Percentiles rank a stretch among this genome's conserved stretches.
These are phyloP conservation scores for Prietella phreatophila DNA, from an alignment of 2,113 vertebrate species.

Conservation along the genomic window DNA sequence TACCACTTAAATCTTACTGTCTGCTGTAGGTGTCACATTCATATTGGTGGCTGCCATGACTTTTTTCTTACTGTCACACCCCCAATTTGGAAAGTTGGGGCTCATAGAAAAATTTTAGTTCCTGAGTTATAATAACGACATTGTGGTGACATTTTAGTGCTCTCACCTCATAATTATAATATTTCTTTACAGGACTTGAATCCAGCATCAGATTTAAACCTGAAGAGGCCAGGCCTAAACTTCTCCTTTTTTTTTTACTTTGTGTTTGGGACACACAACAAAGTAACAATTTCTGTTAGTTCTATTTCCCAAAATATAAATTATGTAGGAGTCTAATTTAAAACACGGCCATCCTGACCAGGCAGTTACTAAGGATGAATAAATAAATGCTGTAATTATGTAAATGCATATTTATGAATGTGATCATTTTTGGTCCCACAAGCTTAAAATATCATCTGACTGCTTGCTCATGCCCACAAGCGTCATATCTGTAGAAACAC, in stretches of 20 bases:
- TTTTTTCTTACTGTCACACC: no score
- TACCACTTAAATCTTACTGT: no score
- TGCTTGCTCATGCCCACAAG: neutral
- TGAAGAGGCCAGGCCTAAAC: neutral
- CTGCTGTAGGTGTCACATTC: no score
- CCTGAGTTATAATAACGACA: neutral
- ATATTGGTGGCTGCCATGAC: no score
- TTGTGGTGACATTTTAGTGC: neutral
- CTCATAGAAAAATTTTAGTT: no score
- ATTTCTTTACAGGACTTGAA: neutral
- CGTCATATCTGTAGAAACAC: neutral
- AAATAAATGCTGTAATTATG: neutral
- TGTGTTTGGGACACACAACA: no score
- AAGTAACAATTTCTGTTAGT: neutral
- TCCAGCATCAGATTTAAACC: neutral
- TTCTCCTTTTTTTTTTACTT: no score
- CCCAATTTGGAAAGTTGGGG: no score
- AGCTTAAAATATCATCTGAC: neutral
- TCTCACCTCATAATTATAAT: neutral
- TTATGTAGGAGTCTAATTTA: neutral
- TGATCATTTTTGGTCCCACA: neutral
- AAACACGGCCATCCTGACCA: neutral
- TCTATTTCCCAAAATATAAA: neutral
- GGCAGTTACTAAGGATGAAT: neutral
- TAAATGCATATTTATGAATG: neutral